A percentile compares a stretch with the other conserved stretches of the same genome.
Evolutionary conservation across 2,113 vertebrate genomes (phyloP).

Genomic region (Forbesichthys agassizii): DNA sequence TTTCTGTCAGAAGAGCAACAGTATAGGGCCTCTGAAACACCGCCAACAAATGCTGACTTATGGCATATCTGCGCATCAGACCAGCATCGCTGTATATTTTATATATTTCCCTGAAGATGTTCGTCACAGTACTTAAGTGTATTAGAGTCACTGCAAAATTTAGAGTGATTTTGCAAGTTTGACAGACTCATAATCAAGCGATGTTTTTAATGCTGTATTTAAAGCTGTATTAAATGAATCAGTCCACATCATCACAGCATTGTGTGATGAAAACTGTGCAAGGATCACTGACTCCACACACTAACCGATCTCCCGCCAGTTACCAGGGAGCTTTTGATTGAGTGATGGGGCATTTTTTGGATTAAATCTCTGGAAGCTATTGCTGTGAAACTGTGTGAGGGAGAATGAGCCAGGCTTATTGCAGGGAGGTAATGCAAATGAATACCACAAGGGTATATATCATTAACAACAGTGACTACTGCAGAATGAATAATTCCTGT

Average conservation of each 20-base stretch:
- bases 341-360: slow-evolving; percentile 44
- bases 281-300: slow-evolving; percentile 31
- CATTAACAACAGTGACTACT: too few species aligned
- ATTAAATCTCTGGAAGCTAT: slow-evolving; percentile 47
- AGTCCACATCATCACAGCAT: background rate
- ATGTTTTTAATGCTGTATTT: background rate
- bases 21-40: slow-evolving; percentile 39
- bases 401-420: slow-evolving; percentile 19
- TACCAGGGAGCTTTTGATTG: slow-evolving; percentile 55
- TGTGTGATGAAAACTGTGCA: slow-evolving; percentile 29
- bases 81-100: slow-evolving; percentile 14
- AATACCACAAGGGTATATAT: background rate
- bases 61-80: slow-evolving; percentile 35
- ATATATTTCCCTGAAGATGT: slow-evolving; percentile 7
- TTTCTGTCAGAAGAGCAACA: slow-evolving; percentile 46
- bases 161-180: slow-evolving; percentile 23
- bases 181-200: slow-evolving; percentile 9
- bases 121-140: slow-evolving; percentile 23
- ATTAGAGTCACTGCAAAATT: slow-evolving; percentile 39
- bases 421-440: background rate
- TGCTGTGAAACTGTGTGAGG: slow-evolving; percentile 22
- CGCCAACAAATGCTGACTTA: slow-evolving; percentile 48
- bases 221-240: slow-evolving; percentile 19
- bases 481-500: too few species aligned
- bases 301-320: slow-evolving; percentile 61